These are phyloP conservation scores for Phylloscopus collybita DNA, from an alignment of 2,797 vertebrate genomes.

Conservation along the genomic window DNA sequence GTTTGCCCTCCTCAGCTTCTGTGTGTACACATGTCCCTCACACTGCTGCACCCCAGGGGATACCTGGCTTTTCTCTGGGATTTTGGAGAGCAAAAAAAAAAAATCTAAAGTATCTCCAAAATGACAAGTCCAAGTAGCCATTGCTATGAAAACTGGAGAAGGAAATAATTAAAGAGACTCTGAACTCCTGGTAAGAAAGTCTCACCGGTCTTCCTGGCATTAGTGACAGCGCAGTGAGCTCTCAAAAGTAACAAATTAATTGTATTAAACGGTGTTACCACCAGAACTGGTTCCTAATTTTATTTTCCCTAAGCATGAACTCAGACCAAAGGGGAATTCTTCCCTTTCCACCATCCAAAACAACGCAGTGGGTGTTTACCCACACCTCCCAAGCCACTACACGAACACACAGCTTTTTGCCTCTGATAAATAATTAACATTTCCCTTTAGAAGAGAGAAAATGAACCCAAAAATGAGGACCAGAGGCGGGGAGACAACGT, in stretches of 20 bases:
- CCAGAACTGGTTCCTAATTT: neutral
- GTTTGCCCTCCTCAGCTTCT: neutral
- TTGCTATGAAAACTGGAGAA: neutral
- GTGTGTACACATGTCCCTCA: neutral
- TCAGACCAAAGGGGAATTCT: neutral
- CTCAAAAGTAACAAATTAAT: neutral
- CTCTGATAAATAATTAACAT: neutral
- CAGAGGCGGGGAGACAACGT: neutral
- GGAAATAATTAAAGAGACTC: neutral
- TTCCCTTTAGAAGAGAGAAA: neutral
- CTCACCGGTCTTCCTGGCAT: neutral
- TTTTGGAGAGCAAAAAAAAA: neutral
- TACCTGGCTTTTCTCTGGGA: neutral
- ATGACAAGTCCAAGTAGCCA: neutral
- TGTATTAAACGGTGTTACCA: neutral
- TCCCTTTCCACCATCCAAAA: neutral
- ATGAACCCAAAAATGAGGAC: neutral
- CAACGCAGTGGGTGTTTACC: neutral
- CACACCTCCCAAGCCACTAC: neutral
- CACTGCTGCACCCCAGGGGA: neutral
- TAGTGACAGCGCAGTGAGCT: rapidly evolving
- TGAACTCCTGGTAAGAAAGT: neutral
- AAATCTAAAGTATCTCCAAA: neutral
- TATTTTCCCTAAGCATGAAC: neutral
- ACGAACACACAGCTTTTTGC: neutral